Evolutionary conservation across 2,797 vertebrate species (phyloP), one percentile per base, ranked within the genome.

Genomic region (Rhinophrynus dorsalis): DNA sequence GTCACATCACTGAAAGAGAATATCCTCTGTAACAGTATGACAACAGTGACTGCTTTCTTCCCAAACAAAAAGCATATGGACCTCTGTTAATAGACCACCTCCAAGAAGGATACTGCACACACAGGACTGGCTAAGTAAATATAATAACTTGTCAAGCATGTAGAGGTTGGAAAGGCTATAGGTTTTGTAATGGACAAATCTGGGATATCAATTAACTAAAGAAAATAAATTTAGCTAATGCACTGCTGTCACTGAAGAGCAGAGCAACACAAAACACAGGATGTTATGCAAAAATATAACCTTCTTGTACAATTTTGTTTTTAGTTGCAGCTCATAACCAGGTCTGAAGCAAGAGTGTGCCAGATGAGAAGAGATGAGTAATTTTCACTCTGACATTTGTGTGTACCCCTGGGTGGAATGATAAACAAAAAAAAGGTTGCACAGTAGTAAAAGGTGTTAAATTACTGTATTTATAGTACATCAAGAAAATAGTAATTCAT

Each of bases 1-100:
- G 89, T 91, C 89, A 91, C 95, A 95, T 92, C 90, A 92, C 92
- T 96, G 95, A 95, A 98, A 99, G 95, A 93, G 93, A 96, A 98
- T 94, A 95, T 94, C 90, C 87, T 92, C 90, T 97, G 96, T 98
- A 97, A 95, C 94, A 86, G 91, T 93, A 91, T 90, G 93, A 93
- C 94, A 92, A 96, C 94, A 97, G 68, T 84, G 83, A 88, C 93
- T 96, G 94, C 94, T 97, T 96, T 95, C 92, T 92, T 92, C 95
- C 90, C 92, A 95, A 94, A 94, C 92, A 92, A 92, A 92, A 91
- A 92, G 92, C 94, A 94, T 88, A 90, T 87, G 85, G 91, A 91
- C 89, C 87, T 91, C 80, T 84, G 86, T 89, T 84, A 88, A 85
- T 81, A 88, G 89, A 88, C 89, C 88, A 87, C 82, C 89, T 89